A percentile compares a stretch with the other conserved stretches of the same genome.
Evolutionary conservation across 2,888 invertebrate genomes (phyloP).

Genomic region (Heliconius charithonia): DNA sequence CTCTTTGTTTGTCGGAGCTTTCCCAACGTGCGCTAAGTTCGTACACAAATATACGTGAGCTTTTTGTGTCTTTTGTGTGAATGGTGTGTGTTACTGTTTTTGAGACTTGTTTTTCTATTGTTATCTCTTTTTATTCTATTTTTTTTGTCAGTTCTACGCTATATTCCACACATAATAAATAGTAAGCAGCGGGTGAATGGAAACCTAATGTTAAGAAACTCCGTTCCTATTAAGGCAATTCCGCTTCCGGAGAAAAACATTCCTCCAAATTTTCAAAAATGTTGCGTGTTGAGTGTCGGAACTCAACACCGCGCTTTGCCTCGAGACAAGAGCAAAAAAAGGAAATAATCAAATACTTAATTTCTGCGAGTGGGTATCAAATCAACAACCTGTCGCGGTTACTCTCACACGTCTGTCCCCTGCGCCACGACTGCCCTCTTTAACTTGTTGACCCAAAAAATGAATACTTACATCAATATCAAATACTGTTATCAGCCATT

Average conservation of each 20-base stretch:
- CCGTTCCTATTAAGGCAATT: no score
- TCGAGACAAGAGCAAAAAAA: no score
- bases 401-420: no score
- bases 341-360: no score
- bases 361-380: no score
- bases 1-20: slow-evolving; percentile 64
- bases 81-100: not conserved
- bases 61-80: slow-evolving; percentile 21
- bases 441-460: not conserved
- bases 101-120: not conserved
- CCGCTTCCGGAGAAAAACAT: no score
- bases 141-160: not conserved
- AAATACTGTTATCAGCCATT: slow-evolving; percentile 44
- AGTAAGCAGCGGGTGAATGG: no score
- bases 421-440: not conserved
- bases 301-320: not conserved
- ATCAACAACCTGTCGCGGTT: no score
- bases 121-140: not conserved
- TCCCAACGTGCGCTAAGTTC: slow-evolving; percentile 68
- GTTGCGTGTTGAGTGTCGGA: not conserved
- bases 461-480: not conserved
- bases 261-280: not conserved
- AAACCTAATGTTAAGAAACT: no score
- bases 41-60: slow-evolving; percentile 45
- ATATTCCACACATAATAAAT: no score